phyloP scores from a whole-genome alignment of 2,888 invertebrate genomes.

The Synergus laeviventris region DNA sequence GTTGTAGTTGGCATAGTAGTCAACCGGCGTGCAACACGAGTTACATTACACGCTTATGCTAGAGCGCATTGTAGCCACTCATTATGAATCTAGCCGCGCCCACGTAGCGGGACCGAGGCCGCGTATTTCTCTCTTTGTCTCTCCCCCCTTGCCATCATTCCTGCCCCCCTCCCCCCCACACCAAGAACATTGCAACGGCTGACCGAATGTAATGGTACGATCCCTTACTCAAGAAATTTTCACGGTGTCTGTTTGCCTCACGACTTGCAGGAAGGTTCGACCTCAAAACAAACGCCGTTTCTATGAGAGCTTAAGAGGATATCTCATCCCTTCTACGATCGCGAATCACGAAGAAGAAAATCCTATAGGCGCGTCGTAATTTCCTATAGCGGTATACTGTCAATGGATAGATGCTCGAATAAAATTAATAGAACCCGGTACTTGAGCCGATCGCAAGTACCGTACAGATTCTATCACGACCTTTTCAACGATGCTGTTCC shows the following conservation, averaged over 20 bases:
- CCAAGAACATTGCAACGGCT: constrained; percentile 22
- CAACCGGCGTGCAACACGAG: constrained; percentile 8
- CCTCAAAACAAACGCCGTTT: constrained; percentile 18
- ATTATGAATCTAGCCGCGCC: constrained; percentile 70
- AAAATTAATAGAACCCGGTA: constrained; percentile 38
- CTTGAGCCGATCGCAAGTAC: constrained; percentile 28
- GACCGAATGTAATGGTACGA: constrained; percentile 34
- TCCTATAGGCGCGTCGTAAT: constrained; percentile 45
- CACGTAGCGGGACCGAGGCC: constrained; percentile 71
- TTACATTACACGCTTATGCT: constrained; percentile 42
- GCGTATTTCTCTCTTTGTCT: constrained; percentile 53
- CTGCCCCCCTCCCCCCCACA: neutral
- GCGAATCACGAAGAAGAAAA: constrained; percentile 32
- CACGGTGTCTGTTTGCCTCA: constrained; percentile 16
- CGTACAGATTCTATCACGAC: constrained; percentile 37
- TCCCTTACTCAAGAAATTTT: constrained; percentile 38
- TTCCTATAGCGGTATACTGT: constrained; percentile 43
- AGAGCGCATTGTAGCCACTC: constrained; percentile 60
- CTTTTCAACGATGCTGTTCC: constrained; percentile 35
- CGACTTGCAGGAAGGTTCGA: constrained; percentile 23
- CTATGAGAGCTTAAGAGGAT: constrained; percentile 9
- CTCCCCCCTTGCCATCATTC: neutral
- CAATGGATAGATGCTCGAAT: constrained; percentile 41
- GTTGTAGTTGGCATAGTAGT: neutral
- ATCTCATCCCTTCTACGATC: constrained; percentile 14